These are phyloP conservation scores for Eretmocerus hayati DNA, from an alignment of 2,888 invertebrate genomes.

Conservation along the genomic window DNA sequence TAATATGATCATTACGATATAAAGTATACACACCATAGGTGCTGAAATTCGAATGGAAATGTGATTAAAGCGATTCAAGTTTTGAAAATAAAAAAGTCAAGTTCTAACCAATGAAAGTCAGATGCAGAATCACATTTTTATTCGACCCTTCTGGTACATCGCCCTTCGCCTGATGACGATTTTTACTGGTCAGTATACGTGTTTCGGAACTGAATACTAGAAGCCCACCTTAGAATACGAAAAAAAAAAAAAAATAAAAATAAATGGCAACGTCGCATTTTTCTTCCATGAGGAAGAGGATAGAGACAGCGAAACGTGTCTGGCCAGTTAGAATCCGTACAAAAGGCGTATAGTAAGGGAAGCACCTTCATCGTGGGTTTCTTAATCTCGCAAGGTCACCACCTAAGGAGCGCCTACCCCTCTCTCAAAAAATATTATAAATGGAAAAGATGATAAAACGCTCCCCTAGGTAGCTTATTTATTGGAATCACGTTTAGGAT, in stretches of 20 bases:
- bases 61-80: no score
- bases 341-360: slow-evolving; percentile 14
- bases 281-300: slow-evolving; percentile 1
- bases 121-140: not conserved
- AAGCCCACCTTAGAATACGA: not conserved
- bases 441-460: slow-evolving; percentile 29
- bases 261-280: slow-evolving; percentile 3
- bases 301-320: not conserved
- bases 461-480: slow-evolving; percentile 45
- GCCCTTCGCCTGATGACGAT: slow-evolving; percentile 7
- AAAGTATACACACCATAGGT: no score
- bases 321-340: slow-evolving; percentile 15
- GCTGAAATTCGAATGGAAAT: no score
- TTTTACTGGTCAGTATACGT: slow-evolving; percentile 9
- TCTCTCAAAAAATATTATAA: not conserved
- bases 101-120: no score
- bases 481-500: slow-evolving; percentile 35
- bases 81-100: no score
- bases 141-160: slow-evolving; percentile 14
- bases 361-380: slow-evolving; percentile 17
- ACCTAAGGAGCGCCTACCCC: slow-evolving; percentile 33
- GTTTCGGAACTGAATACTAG: no score
- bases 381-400: slow-evolving; percentile 33
- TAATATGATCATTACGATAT: not conserved
- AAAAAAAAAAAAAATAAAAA: not conserved